Conservation (phyloP, 2,113 vertebrate species). For the Ochotona curzoniae region DNA sequence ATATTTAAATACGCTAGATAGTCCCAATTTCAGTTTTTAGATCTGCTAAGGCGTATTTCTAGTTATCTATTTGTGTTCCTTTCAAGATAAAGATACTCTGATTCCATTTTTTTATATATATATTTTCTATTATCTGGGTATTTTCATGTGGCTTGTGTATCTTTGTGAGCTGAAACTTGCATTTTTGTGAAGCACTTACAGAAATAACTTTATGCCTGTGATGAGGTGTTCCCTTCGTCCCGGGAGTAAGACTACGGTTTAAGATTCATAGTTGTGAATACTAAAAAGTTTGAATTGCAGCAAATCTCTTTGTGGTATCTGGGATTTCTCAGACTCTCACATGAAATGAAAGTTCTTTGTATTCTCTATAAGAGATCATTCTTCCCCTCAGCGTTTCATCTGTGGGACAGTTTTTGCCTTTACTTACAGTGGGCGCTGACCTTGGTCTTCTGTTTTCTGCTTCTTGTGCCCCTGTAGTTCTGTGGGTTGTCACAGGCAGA, state of each 20-base stretch:
- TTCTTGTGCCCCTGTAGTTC: neutral
- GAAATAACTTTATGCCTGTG: neutral
- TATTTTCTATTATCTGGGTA: no score
- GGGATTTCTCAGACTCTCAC: neutral
- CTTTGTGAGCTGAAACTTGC: neutral
- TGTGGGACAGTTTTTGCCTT: neutral
- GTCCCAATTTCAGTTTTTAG: neutral
- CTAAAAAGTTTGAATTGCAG: neutral
- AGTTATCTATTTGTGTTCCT: neutral
- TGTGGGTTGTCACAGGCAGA: neutral
- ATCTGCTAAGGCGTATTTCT: neutral
- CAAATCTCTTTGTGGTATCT: neutral
- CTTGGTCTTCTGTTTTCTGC: neutral
- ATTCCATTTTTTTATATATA: neutral
- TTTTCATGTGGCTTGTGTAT: neutral
- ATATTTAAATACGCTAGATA: neutral
- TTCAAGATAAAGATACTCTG: neutral
- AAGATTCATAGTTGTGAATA: neutral
- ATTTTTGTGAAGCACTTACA: neutral
- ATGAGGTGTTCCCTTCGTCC: neutral
- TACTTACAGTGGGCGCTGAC: neutral
- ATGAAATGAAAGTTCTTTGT: neutral
- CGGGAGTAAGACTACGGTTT: neutral
- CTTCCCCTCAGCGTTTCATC: neutral
- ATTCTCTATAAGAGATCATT: neutral